A percentile compares a stretch with the other conserved stretches of the same genome.
These are phyloP conservation scores for Schizopygopsis pylzovi DNA, from an alignment of 2,797 vertebrate species.

Conservation along the genomic window DNA sequence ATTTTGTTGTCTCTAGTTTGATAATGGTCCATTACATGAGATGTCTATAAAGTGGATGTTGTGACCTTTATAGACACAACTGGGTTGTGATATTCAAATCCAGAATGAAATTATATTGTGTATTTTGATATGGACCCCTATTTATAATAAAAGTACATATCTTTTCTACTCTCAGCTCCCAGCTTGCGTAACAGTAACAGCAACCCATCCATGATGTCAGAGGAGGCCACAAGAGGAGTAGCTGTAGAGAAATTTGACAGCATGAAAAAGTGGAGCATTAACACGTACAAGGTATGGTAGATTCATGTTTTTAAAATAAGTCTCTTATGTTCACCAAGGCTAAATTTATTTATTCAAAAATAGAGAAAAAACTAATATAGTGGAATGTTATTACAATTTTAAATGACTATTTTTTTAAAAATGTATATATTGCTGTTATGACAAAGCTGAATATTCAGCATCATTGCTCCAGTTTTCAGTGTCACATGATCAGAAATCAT, in stretches of 20 bases:
- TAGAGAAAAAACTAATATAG: not conserved
- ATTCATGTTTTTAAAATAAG: not conserved
- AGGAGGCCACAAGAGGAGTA: slow-evolving; percentile 89
- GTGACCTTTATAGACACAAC: not conserved
- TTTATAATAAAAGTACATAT: not conserved
- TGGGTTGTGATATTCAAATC: not conserved
- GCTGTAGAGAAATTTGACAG: slow-evolving; percentile 96
- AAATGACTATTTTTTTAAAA: not conserved
- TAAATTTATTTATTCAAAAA: not conserved
- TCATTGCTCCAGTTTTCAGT: not conserved
- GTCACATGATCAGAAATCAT: not conserved
- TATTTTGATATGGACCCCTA: not conserved
- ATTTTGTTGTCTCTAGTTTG: not conserved
- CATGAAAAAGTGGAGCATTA: slow-evolving; percentile 97
- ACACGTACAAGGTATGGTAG: slow-evolving; percentile 91
- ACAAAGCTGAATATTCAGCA: not conserved
- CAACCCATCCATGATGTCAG: slow-evolving; percentile 72
- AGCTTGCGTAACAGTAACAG: slow-evolving; percentile 81
- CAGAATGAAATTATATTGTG: not conserved
- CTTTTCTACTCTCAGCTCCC: slow-evolving; percentile 72
- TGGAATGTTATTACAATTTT: not conserved
- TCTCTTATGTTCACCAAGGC: not conserved
- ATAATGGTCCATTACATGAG: not conserved
- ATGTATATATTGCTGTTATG: not conserved
- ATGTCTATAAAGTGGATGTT: not conserved